phyloP scores from a whole-genome alignment of 2,888 invertebrate species.

The Epirrhoe tristata region DNA sequence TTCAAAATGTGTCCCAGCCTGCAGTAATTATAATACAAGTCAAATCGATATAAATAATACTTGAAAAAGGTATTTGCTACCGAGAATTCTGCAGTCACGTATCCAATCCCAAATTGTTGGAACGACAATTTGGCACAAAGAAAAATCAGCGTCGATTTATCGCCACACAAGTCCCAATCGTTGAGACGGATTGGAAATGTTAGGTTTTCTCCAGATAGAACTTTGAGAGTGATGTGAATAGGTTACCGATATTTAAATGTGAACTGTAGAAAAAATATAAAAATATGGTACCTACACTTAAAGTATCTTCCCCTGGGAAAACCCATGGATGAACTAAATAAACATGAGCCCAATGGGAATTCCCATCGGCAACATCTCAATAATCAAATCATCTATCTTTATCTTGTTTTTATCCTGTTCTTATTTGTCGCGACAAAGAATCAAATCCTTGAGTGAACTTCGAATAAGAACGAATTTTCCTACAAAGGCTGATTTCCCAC shows the following conservation, averaged over 20 bases:
- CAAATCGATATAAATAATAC: conserved; percentile 28
- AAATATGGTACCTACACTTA: not conserved
- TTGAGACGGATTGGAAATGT: conserved; percentile 36
- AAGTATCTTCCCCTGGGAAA: not conserved
- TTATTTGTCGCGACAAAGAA: too few species aligned
- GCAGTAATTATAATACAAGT: not conserved
- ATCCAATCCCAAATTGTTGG: conserved; percentile 34
- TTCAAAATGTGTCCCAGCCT: not conserved
- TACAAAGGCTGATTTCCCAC: too few species aligned
- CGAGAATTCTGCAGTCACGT: conserved; percentile 29
- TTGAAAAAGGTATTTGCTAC: conserved; percentile 25
- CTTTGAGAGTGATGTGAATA: not conserved
- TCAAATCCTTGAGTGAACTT: too few species aligned
- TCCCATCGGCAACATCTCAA: too few species aligned
- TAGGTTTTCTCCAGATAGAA: conserved; percentile 18
- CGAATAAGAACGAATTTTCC: too few species aligned
- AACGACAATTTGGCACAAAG: conserved; percentile 44
- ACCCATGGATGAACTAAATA: not conserved
- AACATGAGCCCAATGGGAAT: too few species aligned
- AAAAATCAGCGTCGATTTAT: conserved; percentile 45
- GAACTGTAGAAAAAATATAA: not conserved
- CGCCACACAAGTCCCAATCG: conserved; percentile 37
- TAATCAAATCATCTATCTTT: too few species aligned
- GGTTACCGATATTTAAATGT: not conserved
- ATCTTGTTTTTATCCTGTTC: too few species aligned